phyloP scores from a whole-genome alignment of 2,888 invertebrate genomes.

The Philhelius pedissequus region DNA sequence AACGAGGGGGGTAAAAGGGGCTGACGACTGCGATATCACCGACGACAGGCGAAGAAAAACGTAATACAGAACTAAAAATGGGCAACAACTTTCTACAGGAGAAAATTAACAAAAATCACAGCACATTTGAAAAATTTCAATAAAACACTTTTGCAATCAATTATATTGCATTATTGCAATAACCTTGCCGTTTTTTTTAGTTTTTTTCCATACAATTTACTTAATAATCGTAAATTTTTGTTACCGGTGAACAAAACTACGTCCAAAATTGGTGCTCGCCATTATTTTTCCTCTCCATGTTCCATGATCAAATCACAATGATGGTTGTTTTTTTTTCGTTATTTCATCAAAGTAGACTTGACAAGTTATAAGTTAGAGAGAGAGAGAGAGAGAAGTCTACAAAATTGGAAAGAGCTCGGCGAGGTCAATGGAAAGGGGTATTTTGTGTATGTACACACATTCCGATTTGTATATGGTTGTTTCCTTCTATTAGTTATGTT shows the following conservation, averaged over 20 bases:
- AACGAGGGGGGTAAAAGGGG: background rate
- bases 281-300: constrained; percentile 52
- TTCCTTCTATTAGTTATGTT: constrained; percentile 1
- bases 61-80: background rate
- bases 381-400: constrained; percentile 22
- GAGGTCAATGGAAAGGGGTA: background rate
- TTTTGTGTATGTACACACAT: constrained; percentile 63
- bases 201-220: constrained; percentile 18
- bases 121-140: constrained; percentile 31
- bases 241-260: constrained; percentile 67
- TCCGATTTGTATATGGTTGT: background rate
- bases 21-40: background rate
- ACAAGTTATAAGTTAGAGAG: background rate
- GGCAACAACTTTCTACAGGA: background rate
- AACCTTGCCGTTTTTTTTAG: background rate
- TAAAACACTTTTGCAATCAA: constrained; percentile 2
- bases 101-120: constrained; percentile 34
- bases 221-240: constrained; percentile 45
- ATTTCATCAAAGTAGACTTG: background rate
- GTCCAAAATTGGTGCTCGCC: constrained; percentile 61
- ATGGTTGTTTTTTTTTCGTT: background rate
- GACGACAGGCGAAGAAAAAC: background rate
- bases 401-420: background rate
- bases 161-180: background rate
- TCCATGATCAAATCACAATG: too few relatives aligned